Evolutionary conservation across 2,113 vertebrate genomes (phyloP), one percentile per base, ranked within the genome.

Genomic region (Callorhinus ursinus): DNA sequence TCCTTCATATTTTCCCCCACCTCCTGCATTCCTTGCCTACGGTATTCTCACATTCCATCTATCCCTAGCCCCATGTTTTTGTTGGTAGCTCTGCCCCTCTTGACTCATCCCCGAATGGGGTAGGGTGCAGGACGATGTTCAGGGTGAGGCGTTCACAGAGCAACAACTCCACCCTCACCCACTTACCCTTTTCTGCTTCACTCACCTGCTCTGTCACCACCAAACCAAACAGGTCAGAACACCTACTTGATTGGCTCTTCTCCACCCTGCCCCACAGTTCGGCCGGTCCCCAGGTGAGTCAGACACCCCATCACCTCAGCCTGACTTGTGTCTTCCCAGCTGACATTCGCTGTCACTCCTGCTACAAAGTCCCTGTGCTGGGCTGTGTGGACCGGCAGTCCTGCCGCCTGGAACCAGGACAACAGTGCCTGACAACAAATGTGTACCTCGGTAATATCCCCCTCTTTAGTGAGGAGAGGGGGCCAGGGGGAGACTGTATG

Each of bases 311-410:
- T 92, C 79, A 46, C 79, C 53, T 82, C 76, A 59, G 4, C 90
- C 83, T 57, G 31, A 55, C 77, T 93, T 94, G n/a, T 97, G 24
- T 96, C 96, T 98, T 92, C 93, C 51, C 88, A 98, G 98, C 97
- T 93, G 97, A 98, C 53, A 91, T 93, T 71, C 97, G 93, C 61
- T 98, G 98, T 93, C 95, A 98, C 65, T 97, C 97, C 95, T 98
- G 98, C 97, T 96, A 98, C 96, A 98, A 97, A 82, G 61, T 98
- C 26, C 98, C 98, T 3, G 87, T 98, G 83, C 74, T 98, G 92
- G 98, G 98, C 81, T 98, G 97, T 80, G 77, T 98, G 77, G 97
- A 98, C 51, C 95, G 96, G 8, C 81, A 98, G 82, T 98, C 95
- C 90, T 98, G 97, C n/a, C 96, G 8, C 16, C 94, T 98, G 93